These are phyloP conservation scores for Discoglossus pictus DNA, from an alignment of 2,797 vertebrate genomes.

Conservation along the genomic window DNA sequence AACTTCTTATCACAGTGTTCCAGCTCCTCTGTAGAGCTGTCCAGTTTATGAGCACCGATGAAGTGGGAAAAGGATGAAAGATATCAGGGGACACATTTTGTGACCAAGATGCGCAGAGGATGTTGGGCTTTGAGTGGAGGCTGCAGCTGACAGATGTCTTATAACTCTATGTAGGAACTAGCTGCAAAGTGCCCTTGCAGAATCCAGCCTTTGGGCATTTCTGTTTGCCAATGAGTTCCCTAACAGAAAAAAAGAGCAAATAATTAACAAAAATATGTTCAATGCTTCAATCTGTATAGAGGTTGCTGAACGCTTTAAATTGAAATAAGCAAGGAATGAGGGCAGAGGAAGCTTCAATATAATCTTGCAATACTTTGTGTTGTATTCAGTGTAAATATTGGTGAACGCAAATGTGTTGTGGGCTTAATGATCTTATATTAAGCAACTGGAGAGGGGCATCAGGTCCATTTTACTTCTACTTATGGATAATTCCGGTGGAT, in stretches of 20 bases:
- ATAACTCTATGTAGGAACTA: conserved; percentile 6
- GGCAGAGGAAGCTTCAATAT: background rate
- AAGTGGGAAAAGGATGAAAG: conserved; percentile 10
- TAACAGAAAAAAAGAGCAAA: conserved; percentile 17
- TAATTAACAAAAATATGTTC: conserved; percentile 26
- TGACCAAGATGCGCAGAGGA: conserved; percentile 7
- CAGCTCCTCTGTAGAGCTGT: conserved; percentile 6
- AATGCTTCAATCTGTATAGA: conserved; percentile 2
- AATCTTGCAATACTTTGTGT: too few relatives aligned
- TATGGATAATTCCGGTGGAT: background rate
- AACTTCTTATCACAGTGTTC: conserved; percentile 15
- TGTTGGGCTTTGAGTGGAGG: conserved; percentile 1
- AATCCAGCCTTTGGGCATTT: conserved; percentile 27
- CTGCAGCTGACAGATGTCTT: conserved; percentile 37
- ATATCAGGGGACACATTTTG: conserved; percentile 15
- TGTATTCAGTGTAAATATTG: background rate
- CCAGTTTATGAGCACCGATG: background rate
- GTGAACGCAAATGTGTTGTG: background rate
- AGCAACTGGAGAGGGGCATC: background rate
- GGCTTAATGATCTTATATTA: background rate
- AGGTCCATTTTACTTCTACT: too few relatives aligned
- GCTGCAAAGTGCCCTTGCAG: conserved; percentile 28
- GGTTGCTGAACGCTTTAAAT: background rate
- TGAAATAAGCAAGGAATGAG: background rate
- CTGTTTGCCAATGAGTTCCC: conserved; percentile 11